These are phyloP conservation scores for Erynnis tages DNA, from an alignment of 2,888 invertebrate genomes.

Conservation along the genomic window DNA sequence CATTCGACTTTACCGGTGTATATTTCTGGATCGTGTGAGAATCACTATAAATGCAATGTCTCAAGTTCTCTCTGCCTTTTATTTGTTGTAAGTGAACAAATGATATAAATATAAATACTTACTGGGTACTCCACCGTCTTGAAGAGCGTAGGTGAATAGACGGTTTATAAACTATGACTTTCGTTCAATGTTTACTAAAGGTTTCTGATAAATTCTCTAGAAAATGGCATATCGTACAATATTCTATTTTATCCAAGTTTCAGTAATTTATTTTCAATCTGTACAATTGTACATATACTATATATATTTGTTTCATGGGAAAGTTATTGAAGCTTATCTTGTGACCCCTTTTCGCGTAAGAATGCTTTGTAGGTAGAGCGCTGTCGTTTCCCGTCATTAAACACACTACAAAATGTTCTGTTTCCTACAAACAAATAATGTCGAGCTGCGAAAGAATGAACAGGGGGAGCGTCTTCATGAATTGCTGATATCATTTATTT, in stretches of 20 bases:
- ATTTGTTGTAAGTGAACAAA: conserved; percentile 16
- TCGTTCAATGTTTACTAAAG: no score
- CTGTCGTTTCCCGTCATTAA: conserved; percentile 25
- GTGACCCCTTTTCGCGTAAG: conserved; percentile 21
- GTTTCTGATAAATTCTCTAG: no score
- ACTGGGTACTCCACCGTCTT: background rate
- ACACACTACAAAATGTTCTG: conserved; percentile 20
- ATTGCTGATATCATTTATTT: conserved; percentile 63
- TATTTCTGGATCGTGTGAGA: conserved; percentile 72
- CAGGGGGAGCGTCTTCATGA: conserved; percentile 53
- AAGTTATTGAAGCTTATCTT: conserved; percentile 21
- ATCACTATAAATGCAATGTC: conserved; percentile 58
- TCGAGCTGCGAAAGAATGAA: conserved; percentile 31
- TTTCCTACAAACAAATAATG: conserved; percentile 19
- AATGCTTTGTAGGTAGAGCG: conserved; percentile 21
- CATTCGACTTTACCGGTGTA: conserved; percentile 51
- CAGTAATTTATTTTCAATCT: no score
- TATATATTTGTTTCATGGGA: conserved; percentile 7
- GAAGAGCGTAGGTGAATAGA: background rate
- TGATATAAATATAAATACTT: conserved; percentile 15
- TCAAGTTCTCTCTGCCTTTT: conserved; percentile 38
- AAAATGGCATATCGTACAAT: no score
- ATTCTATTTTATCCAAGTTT: no score
- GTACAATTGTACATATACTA: no score
- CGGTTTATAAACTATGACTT: no score